phyloP scores from a whole-genome alignment of 2,113 vertebrate species.

The Ophthalmolycus amberensis region DNA sequence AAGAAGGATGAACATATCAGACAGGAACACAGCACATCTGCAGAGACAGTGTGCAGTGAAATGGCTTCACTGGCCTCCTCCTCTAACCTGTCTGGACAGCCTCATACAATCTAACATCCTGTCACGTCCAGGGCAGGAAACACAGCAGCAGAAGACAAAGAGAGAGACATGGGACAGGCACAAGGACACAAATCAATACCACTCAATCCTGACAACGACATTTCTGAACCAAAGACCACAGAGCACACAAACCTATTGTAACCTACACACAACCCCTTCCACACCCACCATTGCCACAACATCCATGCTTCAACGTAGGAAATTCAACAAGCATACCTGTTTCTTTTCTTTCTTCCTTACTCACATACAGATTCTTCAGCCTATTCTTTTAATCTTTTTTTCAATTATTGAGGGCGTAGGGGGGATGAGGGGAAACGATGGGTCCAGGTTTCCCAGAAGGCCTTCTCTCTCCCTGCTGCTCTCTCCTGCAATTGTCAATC shows the following conservation, averaged over 20 bases:
- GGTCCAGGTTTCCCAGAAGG: slow-evolving; percentile 97
- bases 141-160: slow-evolving; percentile 53
- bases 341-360: slow-evolving; percentile 79
- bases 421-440: slow-evolving; percentile 89
- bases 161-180: slow-evolving; percentile 31
- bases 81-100: slow-evolving; percentile 64
- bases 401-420: slow-evolving; percentile 84
- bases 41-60: slow-evolving; percentile 62
- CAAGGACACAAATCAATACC: slow-evolving; percentile 52
- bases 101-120: slow-evolving; percentile 65
- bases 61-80: slow-evolving; percentile 76
- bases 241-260: slow-evolving; percentile 54
- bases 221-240: slow-evolving; percentile 46
- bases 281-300: slow-evolving; percentile 68
- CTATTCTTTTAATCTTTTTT: slow-evolving; percentile 79
- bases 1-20: slow-evolving; percentile 58
- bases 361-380: slow-evolving; percentile 86
- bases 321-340: slow-evolving; percentile 85
- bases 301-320: slow-evolving; percentile 78
- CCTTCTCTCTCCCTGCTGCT: slow-evolving; percentile 88
- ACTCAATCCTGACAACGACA: slow-evolving; percentile 53
- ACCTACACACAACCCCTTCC: slow-evolving; percentile 49
- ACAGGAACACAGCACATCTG: slow-evolving; percentile 57
- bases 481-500: slow-evolving; percentile 92
- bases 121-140: slow-evolving; percentile 53